These are phyloP conservation scores for Apodemia hepburni DNA, from an alignment of 2,888 invertebrate genomes.

Conservation along the genomic window DNA sequence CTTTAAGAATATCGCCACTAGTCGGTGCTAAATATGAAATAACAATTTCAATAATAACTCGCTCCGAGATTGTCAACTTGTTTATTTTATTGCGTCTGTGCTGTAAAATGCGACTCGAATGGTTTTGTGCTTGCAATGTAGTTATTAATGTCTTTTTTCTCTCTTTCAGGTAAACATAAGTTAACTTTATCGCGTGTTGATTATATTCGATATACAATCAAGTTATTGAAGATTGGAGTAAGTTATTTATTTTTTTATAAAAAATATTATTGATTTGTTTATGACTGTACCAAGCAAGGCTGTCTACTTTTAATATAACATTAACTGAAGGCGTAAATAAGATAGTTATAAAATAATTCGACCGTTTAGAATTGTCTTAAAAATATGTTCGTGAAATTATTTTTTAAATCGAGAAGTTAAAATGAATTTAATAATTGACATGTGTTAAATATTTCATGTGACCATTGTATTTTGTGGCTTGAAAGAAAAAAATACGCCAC, in stretches of 20 bases:
- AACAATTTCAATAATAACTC: conserved; percentile 30
- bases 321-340: no score
- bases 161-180: conserved; percentile 45
- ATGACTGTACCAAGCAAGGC: neutral
- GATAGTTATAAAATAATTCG: no score
- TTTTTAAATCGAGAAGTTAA: no score
- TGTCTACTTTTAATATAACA: neutral
- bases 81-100: conserved; percentile 35
- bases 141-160: conserved; percentile 38
- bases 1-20: neutral
- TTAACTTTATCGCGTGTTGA: conserved; percentile 16
- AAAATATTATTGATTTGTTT: neutral
- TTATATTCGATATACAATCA: conserved; percentile 6
- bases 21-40: conserved; percentile 17
- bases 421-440: no score
- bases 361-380: no score
- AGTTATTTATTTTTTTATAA: conserved; percentile 3
- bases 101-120: conserved; percentile 38
- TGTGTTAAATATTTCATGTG: no score
- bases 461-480: no score
- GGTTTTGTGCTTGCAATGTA: conserved; percentile 34
- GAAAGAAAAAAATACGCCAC: no score
- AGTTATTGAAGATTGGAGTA: conserved; percentile 8
- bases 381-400: no score
- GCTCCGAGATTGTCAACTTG: conserved; percentile 31